phyloP scores from a whole-genome alignment of 2,113 vertebrate species.

The Regulus satrapa region DNA sequence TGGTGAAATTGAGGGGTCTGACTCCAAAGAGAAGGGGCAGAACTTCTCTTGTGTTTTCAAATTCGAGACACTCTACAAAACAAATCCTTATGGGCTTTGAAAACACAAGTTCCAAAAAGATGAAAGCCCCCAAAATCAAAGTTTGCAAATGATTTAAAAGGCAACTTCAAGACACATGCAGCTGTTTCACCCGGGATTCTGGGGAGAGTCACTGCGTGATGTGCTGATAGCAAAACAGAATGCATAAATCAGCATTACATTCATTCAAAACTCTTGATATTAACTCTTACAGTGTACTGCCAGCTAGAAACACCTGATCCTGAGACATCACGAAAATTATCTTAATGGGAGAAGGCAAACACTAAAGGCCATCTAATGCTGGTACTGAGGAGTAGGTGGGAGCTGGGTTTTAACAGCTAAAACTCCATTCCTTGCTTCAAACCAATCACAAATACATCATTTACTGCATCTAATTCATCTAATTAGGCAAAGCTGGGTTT shows the following conservation, averaged over 20 bases:
- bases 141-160: not conserved
- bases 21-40: not conserved
- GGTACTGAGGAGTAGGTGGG: not conserved
- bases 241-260: not conserved
- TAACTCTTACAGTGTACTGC: not conserved
- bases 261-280: not conserved
- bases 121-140: not conserved
- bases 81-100: not conserved
- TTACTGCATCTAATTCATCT: not conserved
- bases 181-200: not conserved
- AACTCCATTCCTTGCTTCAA: not conserved
- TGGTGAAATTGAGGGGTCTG: not conserved
- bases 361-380: not conserved
- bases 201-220: not conserved
- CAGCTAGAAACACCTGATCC: not conserved
- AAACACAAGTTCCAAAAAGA: not conserved
- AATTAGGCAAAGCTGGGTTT: not conserved
- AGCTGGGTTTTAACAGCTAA: not conserved
- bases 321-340: not conserved
- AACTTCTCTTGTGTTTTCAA: not conserved
- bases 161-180: not conserved
- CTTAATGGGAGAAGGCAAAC: not conserved
- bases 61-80: not conserved
- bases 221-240: not conserved
- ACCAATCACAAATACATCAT: not conserved